Base-by-base conservation (phyloP, 2,888 invertebrate genomes). In the Hirtodrosophila histrioides region DNA sequence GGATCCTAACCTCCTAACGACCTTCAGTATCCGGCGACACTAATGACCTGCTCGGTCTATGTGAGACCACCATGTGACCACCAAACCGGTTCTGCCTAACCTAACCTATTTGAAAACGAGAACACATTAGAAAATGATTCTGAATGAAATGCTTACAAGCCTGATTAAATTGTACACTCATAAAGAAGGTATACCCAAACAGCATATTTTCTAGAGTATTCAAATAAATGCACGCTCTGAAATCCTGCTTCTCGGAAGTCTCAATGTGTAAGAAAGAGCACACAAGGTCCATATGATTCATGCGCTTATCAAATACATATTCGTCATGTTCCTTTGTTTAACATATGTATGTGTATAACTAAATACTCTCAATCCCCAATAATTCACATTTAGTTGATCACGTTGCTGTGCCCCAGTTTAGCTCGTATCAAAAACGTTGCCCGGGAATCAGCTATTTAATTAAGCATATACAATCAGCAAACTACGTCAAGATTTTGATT, bases 271-370 rank as follows among this genome's bases (percentile, higher is more conserved):
- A 12, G 3, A 33, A 17, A 6, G 37, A 3, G 12, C 17, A 33
- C 17, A 46, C n/a, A 45, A 46, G n/a, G 39, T 8, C 3, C 33
- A 24, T 12, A 40, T 73, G 75, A 75, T 3, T 54, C 71, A 75
- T 56, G 58, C 51, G 58, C 75, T 72, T 72, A 75, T 72, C 72
- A 60, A 40, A 11, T 29, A 29, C 37, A 37, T 9, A 40, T 43
- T 12, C 24, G 31, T 23, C 36, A 40, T 31, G 2, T 41, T 37
- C 24, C 10, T 39, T 41, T 27, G 69, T 37, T 31, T 39, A 45
- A 46, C 41, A 11, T 40, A 54, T 39, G 49, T 41, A 17, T 17
- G 17, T 17, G 17, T 2, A 11, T 36, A 51, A 33, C 29, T 35
- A 39, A 51, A 41, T 58, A 43, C 40, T 45, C 9, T 24, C 31